Percentiles rank a stretch among this genome's conserved stretches.
These are phyloP conservation scores for Pseudococcus longispinus DNA, from an alignment of 2,888 invertebrate species.

Conservation along the genomic window DNA sequence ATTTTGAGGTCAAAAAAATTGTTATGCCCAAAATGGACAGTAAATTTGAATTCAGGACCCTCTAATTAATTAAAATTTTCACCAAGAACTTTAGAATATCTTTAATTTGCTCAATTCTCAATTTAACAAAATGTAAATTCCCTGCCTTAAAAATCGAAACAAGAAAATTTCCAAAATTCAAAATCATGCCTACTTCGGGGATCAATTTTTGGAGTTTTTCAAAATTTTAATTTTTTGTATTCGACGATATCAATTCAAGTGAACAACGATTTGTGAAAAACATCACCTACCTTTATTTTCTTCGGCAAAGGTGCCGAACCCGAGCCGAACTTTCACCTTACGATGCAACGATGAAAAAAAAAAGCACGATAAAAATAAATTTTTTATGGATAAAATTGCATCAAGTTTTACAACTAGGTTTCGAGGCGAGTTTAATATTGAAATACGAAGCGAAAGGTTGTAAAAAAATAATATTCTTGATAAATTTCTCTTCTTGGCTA, in stretches of 20 bases:
- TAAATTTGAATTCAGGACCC: too few species aligned
- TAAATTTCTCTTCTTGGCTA: background rate
- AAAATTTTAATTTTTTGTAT: too few species aligned
- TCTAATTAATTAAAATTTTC: too few species aligned
- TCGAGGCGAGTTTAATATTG: constrained; percentile 7
- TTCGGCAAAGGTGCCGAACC: background rate
- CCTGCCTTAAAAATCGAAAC: too few species aligned
- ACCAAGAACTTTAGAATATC: too few species aligned
- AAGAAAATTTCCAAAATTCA: too few species aligned
- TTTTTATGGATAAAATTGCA: constrained; percentile 18
- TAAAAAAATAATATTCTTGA: constrained; percentile 22
- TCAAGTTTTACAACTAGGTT: background rate
- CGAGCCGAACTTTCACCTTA: background rate
- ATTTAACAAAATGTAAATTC: too few species aligned
- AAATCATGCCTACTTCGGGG: too few species aligned
- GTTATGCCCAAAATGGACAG: too few species aligned
- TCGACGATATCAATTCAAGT: background rate
- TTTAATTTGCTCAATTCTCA: too few species aligned
- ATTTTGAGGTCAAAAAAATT: too few species aligned
- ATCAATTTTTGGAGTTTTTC: too few species aligned
- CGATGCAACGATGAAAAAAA: background rate
- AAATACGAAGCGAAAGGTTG: constrained; percentile 5
- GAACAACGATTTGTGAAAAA: background rate
- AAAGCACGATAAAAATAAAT: background rate
- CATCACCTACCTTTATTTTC: background rate